Evolutionary conservation across 2,888 invertebrate species (phyloP), one percentile per base, ranked within the genome.

Genomic region (Chirona hameri): DNA sequence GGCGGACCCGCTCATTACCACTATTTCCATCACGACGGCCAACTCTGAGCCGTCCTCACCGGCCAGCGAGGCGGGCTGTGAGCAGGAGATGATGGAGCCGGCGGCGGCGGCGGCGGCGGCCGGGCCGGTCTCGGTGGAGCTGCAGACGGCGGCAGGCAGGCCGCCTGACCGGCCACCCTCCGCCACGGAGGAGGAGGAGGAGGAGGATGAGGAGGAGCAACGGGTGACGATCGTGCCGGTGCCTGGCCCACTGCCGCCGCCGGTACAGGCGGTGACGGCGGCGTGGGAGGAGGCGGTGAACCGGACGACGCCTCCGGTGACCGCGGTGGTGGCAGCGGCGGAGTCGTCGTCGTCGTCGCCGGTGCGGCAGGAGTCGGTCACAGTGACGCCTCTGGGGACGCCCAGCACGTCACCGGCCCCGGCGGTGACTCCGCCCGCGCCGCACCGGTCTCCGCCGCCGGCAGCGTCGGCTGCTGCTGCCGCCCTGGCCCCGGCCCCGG

Each of bases 381-480:
- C 76, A 4, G 76, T 76, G 76, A 76, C 76, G 76, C 76, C 76
- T 39, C 76, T 76, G 24, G 76, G 39, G 39, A 46, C 76, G 21
- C 76, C 76, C 10, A 46, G 76, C 76, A 24, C 24, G 18, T 29
- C 72, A 14, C 72, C 29, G 31, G 72, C 72, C 14, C 72, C 29
- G 72, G 14, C 4, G 31, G 18, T 15, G 31, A 1, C 31, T 18
- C 52, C 12, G 72, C 14, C 31, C 27, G 14, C 29, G 29, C 72
- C 72, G 29, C 72, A 18, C 18, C 72, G 14, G 72, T 27, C 15
- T 29, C 72, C 29, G 72, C 31, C 29, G 31, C 31, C 72, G 72
- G 27, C 29, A 27, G 14, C 31, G 29, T 52, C 31, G 10, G 27
- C 69, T 12, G 69, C 65, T 18, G n/a, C 69, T 2, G 29, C 69